Evolutionary conservation across 2,888 invertebrate genomes (phyloP), one percentile per base, ranked within the genome.

Genomic region (Eristalinus aeneus): DNA sequence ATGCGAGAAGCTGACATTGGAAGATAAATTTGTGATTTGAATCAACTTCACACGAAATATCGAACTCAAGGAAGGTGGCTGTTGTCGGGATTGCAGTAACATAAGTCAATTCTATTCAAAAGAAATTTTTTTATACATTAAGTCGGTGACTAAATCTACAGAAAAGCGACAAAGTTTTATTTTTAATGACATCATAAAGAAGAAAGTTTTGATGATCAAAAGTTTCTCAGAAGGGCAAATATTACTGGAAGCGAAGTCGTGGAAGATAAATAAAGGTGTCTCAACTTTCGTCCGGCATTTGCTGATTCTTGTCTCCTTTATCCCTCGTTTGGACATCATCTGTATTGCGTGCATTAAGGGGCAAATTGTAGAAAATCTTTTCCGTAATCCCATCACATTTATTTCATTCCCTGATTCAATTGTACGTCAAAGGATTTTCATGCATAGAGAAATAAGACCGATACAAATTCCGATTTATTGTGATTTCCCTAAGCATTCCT

Each of bases 351-450:
- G 4, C 34, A 6, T 10, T 10, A 9, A 34, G 9, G 6, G n/a
- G n/a, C 12, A 12, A 46, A n/a, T 34, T 34, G 34, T 34, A 34
- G 34, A 10, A 10, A 34, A 34, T 34, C 9, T 34, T 10, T 10
- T 6, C 34, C 10, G 34, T 34, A 34, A 34, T 34, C 16, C 46
- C 46, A 16, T 46, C 16, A 46, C 46, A 46, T 46, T 46, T 16
- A 46, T 16, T 46, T 46, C 16, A 46, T 46, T 16, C 46, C 16
- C 46, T 9, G 46, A 63, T 67, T 68, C 72, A 71, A 78, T 80
- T 63, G 56, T 46, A 34, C 11, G 12, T 12, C 4, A 67, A 67
- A 60, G 61, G 60, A 60, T 81, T 81, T 61, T 71, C 39, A 75
- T 76, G 81, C 64, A 75, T 69, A 46, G 46, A 16, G 16, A 46